Evolutionary conservation across 2,797 vertebrate species (phyloP).

Genomic region (Cynopterus sphinx): DNA sequence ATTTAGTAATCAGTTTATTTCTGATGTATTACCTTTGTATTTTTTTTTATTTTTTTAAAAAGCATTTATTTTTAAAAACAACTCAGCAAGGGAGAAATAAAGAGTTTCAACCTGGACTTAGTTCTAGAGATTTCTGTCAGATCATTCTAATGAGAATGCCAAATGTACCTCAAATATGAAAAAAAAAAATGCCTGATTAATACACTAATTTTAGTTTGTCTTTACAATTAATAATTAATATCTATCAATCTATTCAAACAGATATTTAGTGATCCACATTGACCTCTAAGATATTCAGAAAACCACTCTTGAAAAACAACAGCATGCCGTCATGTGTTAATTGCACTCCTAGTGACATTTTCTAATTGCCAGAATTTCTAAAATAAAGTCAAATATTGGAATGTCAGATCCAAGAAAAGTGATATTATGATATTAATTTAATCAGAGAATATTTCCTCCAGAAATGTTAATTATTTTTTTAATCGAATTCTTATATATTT

Average conservation of each 20-base stretch:
- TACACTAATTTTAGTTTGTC: slow-evolving; percentile 44
- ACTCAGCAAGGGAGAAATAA: not conserved
- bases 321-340: not conserved
- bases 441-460: not conserved
- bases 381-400: slow-evolving; percentile 34
- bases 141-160: not conserved
- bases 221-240: slow-evolving; percentile 63
- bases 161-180: not conserved
- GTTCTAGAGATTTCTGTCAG: not conserved
- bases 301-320: not conserved
- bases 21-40: not conserved
- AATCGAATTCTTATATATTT: not conserved
- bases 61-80: not conserved
- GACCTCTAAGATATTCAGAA: slow-evolving; percentile 43
- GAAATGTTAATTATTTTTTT: slow-evolving; percentile 5
- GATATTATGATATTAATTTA: not conserved
- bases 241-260: not conserved
- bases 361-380: slow-evolving; percentile 50
- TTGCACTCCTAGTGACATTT: slow-evolving; percentile 45
- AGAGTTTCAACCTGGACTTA: not conserved
- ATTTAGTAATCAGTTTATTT: not conserved
- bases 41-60: not conserved
- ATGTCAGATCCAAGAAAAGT: slow-evolving; percentile 34
- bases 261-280: not conserved
- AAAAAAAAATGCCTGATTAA: slow-evolving; percentile 8